Evolutionary conservation across 2,888 invertebrate species (phyloP), one percentile per base, ranked within the genome.

Genomic region (Halictus quadricinctus): DNA sequence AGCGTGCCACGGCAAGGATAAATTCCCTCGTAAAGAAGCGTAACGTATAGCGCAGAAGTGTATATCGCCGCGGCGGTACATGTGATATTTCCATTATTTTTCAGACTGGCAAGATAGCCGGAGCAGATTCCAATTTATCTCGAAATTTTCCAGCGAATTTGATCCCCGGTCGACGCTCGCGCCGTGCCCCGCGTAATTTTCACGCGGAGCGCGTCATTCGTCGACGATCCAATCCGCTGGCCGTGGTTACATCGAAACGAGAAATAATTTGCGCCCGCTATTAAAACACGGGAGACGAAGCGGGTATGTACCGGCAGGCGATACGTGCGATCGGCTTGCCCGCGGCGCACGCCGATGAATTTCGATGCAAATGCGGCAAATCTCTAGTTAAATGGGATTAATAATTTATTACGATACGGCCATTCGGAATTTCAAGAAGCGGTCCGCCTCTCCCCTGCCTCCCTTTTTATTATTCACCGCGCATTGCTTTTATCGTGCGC

Each of bases 371-470:
- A 86, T 84, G 72, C 76, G 50, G 81, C 70, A 77, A 79, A 86
- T 84, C 84, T 79, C 86, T 81, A 66, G 85, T 81, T 84, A 81
- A 86, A 86, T 70, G 76, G 81, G 73, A 85, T 85, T 86, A 81
- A 85, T 85, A 86, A 86, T 86, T 86, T 85, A 86, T 86, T 69
- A 64, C 79, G 64, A 13, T 13, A 6, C 29, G 50, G n/a, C n/a
- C 72, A 54, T 85, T 73, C 25, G 54, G 82, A 85, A 85, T 86
- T 82, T 85, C 54, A 86, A 86, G 86, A 48, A 81, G 74, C 78
- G 36, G 69, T 15, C 50, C 25, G 10, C 15, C 12, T 6, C 25
- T 41, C 6, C 12, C 41, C 29, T 7, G 8, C 0, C 21, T n/a
- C 12, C 76, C 79, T 79, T 82, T 85, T 86, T 85, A 85, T 85